Conservation (phyloP, 2,888 invertebrate genomes). For the Eumacrocentrus americanus region DNA sequence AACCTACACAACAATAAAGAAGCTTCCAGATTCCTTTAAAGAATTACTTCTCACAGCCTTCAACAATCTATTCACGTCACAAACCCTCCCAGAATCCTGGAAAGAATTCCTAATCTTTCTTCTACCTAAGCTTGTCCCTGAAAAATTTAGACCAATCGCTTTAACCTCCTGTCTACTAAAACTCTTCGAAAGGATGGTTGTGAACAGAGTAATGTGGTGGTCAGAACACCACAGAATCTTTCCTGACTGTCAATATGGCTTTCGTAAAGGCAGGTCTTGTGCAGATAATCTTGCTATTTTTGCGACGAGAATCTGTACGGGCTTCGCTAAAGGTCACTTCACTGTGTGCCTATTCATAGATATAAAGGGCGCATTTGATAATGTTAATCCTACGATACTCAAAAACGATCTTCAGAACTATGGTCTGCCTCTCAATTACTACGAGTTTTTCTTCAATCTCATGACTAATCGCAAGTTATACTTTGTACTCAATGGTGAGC, state of each 20-base stretch:
- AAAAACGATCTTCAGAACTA: background rate
- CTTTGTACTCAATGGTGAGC: background rate
- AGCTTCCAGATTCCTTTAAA: background rate
- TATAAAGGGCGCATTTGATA: constrained; percentile 27
- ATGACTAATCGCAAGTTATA: background rate
- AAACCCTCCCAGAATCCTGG: background rate
- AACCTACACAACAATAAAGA: too few species aligned
- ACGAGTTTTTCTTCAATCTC: background rate
- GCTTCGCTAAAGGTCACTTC: background rate
- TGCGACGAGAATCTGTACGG: constrained; percentile 1
- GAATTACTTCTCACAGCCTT: background rate
- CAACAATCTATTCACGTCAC: background rate
- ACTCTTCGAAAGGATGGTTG: constrained; percentile 21
- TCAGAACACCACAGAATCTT: background rate
- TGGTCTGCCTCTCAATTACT: background rate
- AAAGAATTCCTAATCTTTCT: background rate
- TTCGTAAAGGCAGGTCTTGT: constrained; percentile 9
- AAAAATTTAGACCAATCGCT: constrained; percentile 23
- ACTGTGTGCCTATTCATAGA: constrained; percentile 11
- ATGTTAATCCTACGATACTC: constrained; percentile 11
- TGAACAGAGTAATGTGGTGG: constrained; percentile 15
- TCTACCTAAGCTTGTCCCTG: background rate
- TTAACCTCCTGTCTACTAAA: constrained; percentile 23
- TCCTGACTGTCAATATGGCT: constrained; percentile 19
- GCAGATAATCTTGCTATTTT: constrained; percentile 19